phyloP scores from a whole-genome alignment of 2,888 invertebrate species.

The Orchesella flavescens region DNA sequence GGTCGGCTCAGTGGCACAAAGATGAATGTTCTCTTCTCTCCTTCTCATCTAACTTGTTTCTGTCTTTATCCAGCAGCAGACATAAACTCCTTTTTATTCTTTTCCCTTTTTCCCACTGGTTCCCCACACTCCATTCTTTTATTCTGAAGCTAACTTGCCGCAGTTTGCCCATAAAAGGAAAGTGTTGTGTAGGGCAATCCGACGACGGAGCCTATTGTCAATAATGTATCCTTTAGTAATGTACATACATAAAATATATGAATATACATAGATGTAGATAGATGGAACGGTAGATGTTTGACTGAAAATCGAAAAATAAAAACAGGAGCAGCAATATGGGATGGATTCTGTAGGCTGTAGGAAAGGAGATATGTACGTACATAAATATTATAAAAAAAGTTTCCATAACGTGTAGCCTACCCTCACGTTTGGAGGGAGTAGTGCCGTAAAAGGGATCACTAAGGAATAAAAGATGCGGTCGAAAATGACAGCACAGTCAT shows the following conservation, averaged over 20 bases:
- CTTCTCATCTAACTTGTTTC: constrained; percentile 29
- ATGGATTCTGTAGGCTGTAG: background rate
- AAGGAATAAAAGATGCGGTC: constrained; percentile 56
- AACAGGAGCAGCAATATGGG: background rate
- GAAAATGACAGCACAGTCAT: constrained; percentile 54
- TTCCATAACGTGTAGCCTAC: background rate
- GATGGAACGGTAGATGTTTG: background rate
- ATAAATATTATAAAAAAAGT: background rate
- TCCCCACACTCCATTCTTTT: constrained; percentile 9
- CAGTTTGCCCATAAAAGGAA: constrained; percentile 43
- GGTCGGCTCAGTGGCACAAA: constrained; percentile 37
- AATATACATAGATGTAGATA: constrained; percentile 1
- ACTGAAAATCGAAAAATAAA: constrained; percentile 7
- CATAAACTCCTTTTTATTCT: constrained; percentile 30
- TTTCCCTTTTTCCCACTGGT: too few relatives aligned
- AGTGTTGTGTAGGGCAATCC: constrained; percentile 2
- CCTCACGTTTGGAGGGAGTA: background rate
- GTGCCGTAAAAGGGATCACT: constrained; percentile 40
- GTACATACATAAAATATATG: background rate
- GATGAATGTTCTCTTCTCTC: constrained; percentile 34
- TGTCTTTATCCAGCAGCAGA: constrained; percentile 19
- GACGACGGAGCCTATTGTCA: background rate
- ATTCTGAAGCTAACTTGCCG: constrained; percentile 17
- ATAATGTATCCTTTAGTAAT: constrained; percentile 16
- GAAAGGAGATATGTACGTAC: background rate